These are phyloP conservation scores for Zaprionus taronus DNA, from an alignment of 1,140 invertebrate genomes.

Conservation along the genomic window DNA sequence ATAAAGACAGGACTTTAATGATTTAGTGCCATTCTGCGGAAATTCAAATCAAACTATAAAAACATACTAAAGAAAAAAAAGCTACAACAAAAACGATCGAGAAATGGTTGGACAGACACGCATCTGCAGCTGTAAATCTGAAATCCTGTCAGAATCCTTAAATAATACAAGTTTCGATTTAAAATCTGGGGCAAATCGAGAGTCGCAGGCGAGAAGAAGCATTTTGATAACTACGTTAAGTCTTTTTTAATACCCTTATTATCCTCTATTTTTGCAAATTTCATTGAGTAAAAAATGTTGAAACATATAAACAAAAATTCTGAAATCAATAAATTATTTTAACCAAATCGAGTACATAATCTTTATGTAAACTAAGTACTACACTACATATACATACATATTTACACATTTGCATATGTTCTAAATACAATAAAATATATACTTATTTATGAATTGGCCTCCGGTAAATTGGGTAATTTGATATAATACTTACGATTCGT, in stretches of 20 bases:
- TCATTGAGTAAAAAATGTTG: constrained; percentile 53
- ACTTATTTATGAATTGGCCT: constrained; percentile 49
- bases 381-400: constrained; percentile 42
- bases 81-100: neutral
- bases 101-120: constrained; percentile 42
- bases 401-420: constrained; percentile 44
- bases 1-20: constrained; percentile 44
- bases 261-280: constrained; percentile 51
- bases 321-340: constrained; percentile 79
- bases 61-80: constrained; percentile 27
- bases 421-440: constrained; percentile 55
- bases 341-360: constrained; percentile 66
- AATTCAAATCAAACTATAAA: constrained; percentile 52
- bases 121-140: constrained; percentile 39
- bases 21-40: constrained; percentile 79
- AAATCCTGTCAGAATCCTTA: constrained; percentile 48
- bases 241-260: constrained; percentile 66
- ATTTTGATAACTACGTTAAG: constrained; percentile 64
- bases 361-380: constrained; percentile 55
- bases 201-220: constrained; percentile 24
- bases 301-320: constrained; percentile 58
- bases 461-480: constrained; percentile 36
- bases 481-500: constrained; percentile 23
- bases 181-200: constrained; percentile 55
- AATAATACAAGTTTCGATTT: constrained; percentile 53